Percentiles rank a stretch among this genome's conserved stretches.
Evolutionary conservation across 2,888 invertebrate genomes (phyloP).

Genomic region (Lottia scabra): DNA sequence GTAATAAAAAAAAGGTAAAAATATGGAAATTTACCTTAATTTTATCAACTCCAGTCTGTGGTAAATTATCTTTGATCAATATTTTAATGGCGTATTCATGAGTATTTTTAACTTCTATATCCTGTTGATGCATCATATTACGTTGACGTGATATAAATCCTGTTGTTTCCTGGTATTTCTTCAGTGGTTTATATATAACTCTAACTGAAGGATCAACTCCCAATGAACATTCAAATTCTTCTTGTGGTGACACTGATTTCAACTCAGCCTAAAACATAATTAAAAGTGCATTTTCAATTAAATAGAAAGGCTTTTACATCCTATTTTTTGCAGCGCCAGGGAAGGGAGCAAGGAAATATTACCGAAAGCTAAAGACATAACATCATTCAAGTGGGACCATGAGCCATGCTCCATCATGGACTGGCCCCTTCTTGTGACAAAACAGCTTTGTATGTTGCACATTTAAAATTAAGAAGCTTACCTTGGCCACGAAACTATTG

Average conservation of each 20-base stretch:
- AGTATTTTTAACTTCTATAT: constrained; percentile 67
- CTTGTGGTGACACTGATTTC: constrained; percentile 65
- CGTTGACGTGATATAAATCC: constrained; percentile 64
- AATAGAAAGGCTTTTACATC: too few species aligned
- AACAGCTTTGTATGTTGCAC: too few species aligned
- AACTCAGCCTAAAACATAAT: constrained; percentile 38
- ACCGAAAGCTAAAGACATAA: too few species aligned
- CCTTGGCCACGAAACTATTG: constrained; percentile 70
- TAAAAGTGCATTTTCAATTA: too few species aligned
- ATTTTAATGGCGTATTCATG: constrained; percentile 61
- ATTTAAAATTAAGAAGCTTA: too few species aligned
- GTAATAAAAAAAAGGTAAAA: too few species aligned
- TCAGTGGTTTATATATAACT: constrained; percentile 66
- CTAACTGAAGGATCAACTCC: constrained; percentile 69
- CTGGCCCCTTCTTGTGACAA: too few species aligned
- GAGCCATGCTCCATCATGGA: too few species aligned
- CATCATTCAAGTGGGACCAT: too few species aligned
- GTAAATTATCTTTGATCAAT: constrained; percentile 67
- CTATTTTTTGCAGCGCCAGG: too few species aligned
- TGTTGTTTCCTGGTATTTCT: constrained; percentile 63
- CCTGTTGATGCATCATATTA: constrained; percentile 47
- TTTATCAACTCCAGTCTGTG: constrained; percentile 68
- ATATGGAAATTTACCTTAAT: constrained; percentile 61
- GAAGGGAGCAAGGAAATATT: too few species aligned
- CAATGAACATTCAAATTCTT: constrained; percentile 69